Evolutionary conservation across 2,888 invertebrate species (phyloP).

Genomic region (Horisme vitalbata): DNA sequence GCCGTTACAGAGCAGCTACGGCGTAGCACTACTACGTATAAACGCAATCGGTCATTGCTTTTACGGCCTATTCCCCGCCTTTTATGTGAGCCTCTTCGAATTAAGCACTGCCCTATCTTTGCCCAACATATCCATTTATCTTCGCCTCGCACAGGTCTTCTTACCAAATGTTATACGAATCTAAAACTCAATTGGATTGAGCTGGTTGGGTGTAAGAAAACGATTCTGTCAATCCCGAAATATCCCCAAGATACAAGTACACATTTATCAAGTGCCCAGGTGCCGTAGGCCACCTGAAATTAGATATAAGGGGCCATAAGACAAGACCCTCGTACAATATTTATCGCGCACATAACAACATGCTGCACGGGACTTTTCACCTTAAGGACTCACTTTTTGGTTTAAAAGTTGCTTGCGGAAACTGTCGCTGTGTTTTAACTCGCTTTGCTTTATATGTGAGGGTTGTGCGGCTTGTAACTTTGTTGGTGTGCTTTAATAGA

Average conservation of each 20-base stretch:
- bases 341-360: conserved; percentile 34
- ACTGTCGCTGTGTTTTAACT: conserved; percentile 13
- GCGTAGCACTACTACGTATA: conserved; percentile 9
- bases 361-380: not conserved
- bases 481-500: conserved; percentile 46
- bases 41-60: conserved; percentile 11
- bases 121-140: not conserved
- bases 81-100: conserved; percentile 11
- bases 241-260: conserved; percentile 35
- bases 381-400: not conserved
- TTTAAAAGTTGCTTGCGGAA: not conserved
- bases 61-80: conserved; percentile 11
- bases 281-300: conserved; percentile 50
- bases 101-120: not conserved
- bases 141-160: not conserved
- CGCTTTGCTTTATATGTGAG: conserved; percentile 33
- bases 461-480: conserved; percentile 37
- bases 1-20: conserved; percentile 7
- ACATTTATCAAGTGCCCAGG: conserved; percentile 51
- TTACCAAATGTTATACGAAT: not conserved
- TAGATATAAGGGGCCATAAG: conserved; percentile 42
- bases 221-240: conserved; percentile 35
- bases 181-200: conserved; percentile 14
- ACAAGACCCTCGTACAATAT: conserved; percentile 38
- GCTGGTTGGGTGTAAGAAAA: conserved; percentile 10